Conservation (phyloP, 2,113 vertebrate genomes). For the Poeciliopsis retropinna region DNA sequence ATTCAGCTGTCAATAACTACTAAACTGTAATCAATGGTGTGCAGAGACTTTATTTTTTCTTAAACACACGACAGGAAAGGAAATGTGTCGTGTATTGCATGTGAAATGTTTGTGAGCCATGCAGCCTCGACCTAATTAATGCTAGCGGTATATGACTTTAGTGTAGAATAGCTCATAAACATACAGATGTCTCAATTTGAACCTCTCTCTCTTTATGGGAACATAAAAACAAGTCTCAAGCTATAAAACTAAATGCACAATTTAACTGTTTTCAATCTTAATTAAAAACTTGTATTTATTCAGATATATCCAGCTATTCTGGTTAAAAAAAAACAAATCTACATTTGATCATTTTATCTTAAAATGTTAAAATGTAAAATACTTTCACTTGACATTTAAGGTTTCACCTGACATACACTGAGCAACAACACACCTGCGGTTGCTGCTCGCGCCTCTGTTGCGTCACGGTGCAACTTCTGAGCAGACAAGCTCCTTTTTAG, state of each 20-base stretch:
- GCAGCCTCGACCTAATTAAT: background rate
- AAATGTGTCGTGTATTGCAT: background rate
- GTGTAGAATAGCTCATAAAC: background rate
- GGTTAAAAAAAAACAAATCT: too few species aligned
- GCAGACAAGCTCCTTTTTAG: too few species aligned
- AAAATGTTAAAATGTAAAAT: too few species aligned
- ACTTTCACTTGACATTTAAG: too few species aligned
- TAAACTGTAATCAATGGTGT: conserved; percentile 40
- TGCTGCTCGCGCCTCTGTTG: too few species aligned
- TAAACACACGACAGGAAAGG: conserved; percentile 15
- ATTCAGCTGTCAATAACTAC: conserved; percentile 56
- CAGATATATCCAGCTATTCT: too few species aligned
- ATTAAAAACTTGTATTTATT: too few species aligned
- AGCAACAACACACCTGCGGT: too few species aligned
- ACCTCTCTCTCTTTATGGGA: background rate
- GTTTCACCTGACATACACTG: too few species aligned
- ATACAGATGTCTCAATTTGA: background rate
- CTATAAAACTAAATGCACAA: background rate
- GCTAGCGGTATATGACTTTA: background rate
- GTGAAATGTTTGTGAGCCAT: background rate
- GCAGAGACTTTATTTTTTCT: conserved; percentile 8
- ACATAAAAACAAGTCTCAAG: background rate
- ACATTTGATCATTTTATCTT: too few species aligned
- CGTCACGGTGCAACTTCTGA: too few species aligned
- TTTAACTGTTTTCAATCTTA: background rate